Evolutionary conservation across 1,140 invertebrate species (phyloP).

Genomic region (Magallana gigas): DNA sequence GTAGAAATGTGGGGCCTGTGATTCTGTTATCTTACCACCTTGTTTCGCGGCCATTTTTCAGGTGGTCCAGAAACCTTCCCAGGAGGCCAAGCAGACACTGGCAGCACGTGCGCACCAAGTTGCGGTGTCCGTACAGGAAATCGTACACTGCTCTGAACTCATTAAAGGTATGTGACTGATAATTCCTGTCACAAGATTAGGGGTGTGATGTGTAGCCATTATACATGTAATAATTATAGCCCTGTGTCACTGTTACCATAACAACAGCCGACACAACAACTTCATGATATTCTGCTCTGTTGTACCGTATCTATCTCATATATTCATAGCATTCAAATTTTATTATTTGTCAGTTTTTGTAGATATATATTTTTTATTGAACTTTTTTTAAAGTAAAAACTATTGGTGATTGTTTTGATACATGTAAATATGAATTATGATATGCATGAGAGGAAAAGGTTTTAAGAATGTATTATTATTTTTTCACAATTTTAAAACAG

Average conservation of each 20-base stretch:
- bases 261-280: no score
- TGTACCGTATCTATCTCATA: background rate
- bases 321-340: background rate
- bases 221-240: background rate
- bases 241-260: background rate
- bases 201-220: slow-evolving; percentile 2
- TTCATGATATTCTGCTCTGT: background rate
- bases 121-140: slow-evolving; percentile 92
- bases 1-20: no score
- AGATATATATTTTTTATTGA: no score
- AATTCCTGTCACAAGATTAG: background rate
- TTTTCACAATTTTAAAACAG: no score
- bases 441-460: no score
- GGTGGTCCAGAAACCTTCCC: slow-evolving; percentile 78
- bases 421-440: no score
- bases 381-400: no score
- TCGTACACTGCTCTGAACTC: slow-evolving; percentile 92
- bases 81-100: slow-evolving; percentile 85
- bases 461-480: no score
- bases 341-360: no score
- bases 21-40: no score
- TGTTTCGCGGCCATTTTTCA: slow-evolving; percentile 48
- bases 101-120: slow-evolving; percentile 89
- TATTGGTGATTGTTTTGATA: no score
- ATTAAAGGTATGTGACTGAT: slow-evolving; percentile 88